Conservation (phyloP, 2,888 invertebrate genomes). For the Cerastis leucographa region DNA sequence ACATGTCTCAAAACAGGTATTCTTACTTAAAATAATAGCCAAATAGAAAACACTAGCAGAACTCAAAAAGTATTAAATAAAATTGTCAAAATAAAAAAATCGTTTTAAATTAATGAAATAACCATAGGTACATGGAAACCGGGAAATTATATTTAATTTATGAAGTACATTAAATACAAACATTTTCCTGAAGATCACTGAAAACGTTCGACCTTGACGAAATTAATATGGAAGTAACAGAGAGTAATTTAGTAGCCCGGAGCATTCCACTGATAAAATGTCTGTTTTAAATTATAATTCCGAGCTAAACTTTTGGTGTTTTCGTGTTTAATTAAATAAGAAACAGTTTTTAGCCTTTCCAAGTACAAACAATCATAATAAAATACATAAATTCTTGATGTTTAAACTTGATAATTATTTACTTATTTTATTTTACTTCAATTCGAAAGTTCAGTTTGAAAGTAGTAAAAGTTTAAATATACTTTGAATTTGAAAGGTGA, state of each 20-base stretch:
- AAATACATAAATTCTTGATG: conserved; percentile 17
- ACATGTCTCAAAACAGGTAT: not conserved
- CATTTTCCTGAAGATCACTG: conserved; percentile 33
- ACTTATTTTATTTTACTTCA: conserved; percentile 1
- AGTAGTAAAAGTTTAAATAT: not conserved
- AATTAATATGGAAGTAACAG: conserved; percentile 63
- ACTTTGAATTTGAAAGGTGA: not conserved
- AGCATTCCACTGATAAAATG: conserved; percentile 63
- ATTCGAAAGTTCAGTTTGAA: not conserved
- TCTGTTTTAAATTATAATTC: conserved; percentile 65
- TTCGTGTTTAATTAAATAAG: conserved; percentile 60
- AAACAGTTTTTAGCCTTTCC: conserved; percentile 38
- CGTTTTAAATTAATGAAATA: not conserved
- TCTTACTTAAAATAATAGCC: not conserved
- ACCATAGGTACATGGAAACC: not conserved
- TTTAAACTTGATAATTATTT: not conserved
- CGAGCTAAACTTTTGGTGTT: conserved; percentile 63
- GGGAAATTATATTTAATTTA: conserved; percentile 16
- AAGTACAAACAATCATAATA: conserved; percentile 28
- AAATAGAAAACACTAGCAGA: not conserved
- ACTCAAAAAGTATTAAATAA: not conserved
- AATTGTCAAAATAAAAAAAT: not conserved
- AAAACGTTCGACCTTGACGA: conserved; percentile 44
- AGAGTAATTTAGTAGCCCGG: conserved; percentile 63
- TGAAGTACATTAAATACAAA: conserved; percentile 23